Evolutionary conservation across 2,888 invertebrate species (phyloP).

Genomic region (Lissonota sp.): DNA sequence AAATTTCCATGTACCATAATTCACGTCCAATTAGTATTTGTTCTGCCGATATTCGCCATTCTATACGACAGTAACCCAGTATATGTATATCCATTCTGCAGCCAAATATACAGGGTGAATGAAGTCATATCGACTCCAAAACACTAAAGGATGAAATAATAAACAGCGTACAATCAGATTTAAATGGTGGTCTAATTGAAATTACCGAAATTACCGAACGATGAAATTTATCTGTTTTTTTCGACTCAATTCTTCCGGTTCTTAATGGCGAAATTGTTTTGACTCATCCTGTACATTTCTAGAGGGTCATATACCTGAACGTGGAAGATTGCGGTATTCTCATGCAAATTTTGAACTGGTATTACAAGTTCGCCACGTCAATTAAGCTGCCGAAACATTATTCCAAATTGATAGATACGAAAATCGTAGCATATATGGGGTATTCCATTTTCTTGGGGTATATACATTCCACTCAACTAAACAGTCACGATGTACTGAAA

Average conservation of each 20-base stretch:
- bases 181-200: too few species aligned
- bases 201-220: too few species aligned
- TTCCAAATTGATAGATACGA: constrained; percentile 29
- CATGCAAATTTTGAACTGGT: constrained; percentile 31
- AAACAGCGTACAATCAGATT: too few species aligned
- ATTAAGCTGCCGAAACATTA: constrained; percentile 37
- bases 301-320: not conserved
- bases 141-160: too few species aligned
- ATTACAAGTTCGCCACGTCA: constrained; percentile 15
- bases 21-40: constrained; percentile 32
- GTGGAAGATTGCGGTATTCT: constrained; percentile 22
- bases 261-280: not conserved
- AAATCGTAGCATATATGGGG: not conserved
- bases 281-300: not conserved
- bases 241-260: not conserved
- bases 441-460: too few species aligned
- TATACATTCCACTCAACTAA: too few species aligned
- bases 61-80: not conserved
- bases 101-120: not conserved
- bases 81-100: not conserved
- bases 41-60: not conserved
- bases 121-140: too few species aligned
- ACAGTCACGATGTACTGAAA: too few species aligned
- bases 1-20: constrained; percentile 11
- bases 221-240: not conserved